Evolutionary conservation across 2,113 vertebrate species (phyloP).

Genomic region (Colinus virginianus): DNA sequence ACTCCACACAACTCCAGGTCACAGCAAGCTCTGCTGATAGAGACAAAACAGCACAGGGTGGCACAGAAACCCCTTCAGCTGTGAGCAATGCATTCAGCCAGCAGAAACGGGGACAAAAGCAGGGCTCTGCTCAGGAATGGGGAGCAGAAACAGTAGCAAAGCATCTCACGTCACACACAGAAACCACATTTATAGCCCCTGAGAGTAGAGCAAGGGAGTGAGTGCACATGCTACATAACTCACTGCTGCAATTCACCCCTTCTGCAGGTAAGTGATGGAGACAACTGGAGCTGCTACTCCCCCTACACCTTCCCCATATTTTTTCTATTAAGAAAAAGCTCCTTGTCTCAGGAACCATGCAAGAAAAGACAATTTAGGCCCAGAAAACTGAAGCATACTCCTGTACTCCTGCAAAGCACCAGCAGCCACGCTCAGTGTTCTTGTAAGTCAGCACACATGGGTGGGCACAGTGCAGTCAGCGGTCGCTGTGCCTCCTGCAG

Average conservation of each 20-base stretch:
- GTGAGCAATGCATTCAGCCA: accelerated
- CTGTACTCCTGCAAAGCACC: background rate
- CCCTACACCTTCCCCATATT: background rate
- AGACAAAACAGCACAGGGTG: accelerated
- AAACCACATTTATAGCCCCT: background rate
- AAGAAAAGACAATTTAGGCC: background rate
- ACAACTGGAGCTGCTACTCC: background rate
- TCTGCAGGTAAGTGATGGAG: background rate
- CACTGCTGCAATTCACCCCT: background rate
- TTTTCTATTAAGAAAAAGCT: background rate
- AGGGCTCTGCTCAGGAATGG: background rate
- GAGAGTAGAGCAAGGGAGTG: background rate
- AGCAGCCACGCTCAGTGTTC: background rate
- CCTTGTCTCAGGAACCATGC: background rate
- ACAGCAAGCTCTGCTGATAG: background rate
- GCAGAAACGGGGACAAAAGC: background rate
- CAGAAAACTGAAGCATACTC: background rate
- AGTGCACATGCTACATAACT: accelerated
- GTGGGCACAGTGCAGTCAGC: background rate
- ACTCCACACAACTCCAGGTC: background rate
- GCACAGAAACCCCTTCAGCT: background rate
- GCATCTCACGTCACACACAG: background rate
- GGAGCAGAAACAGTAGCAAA: background rate
- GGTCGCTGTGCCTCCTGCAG: background rate
- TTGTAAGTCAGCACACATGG: background rate